Evolutionary conservation across 2,797 vertebrate genomes (phyloP), one percentile per base, ranked within the genome.

Genomic region (Poeciliopsis infans): DNA sequence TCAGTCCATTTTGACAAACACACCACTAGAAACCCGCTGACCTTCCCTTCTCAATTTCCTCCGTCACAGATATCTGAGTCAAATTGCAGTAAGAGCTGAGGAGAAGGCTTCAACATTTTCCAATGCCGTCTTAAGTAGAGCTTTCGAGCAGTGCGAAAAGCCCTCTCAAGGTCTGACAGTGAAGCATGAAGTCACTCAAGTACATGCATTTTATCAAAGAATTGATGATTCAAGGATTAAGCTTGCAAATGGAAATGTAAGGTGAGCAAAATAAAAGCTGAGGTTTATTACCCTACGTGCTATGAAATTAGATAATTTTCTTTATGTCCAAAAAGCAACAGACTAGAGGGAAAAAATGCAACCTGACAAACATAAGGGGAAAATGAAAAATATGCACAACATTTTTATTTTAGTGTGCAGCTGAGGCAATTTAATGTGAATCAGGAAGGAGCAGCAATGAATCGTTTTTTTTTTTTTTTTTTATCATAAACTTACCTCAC

Each of bases 181-280:
- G 73, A 84, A 86, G 89, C 85, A 88, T 46, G 70, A 87, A 88
- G 80, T 77, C 85, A 84, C 85, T 91, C 74, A 83, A 86, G 87
- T 89, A 75, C 82, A 84, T 73, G 81, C 72, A 15, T 5, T 8
- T 83, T 79, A 86, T 91, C 85, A 88, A 88, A 88, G 47, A 51
- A 39, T 77, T 83, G 83, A 82, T 84, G 7, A 28, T 47, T 83
- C 72, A 85, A 55, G 81, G 77, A 85, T 81, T 78, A 77, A 61
- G 75, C 71, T 81, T 83, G 47, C 13, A 16, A 83, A 79, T 75
- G 41, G 57, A 61, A 86, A 74, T 74, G 75, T 82, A 71, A 41
- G 31, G 79, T 76, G 72, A 75, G 77, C 36, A 25, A 12, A 25
- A 51, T 11, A 72, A 79, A 79, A 86, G 61, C 12, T n/a, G 5